Conservation (phyloP, 2,113 vertebrate species). For the Oncorhynchus clarkii region DNA sequence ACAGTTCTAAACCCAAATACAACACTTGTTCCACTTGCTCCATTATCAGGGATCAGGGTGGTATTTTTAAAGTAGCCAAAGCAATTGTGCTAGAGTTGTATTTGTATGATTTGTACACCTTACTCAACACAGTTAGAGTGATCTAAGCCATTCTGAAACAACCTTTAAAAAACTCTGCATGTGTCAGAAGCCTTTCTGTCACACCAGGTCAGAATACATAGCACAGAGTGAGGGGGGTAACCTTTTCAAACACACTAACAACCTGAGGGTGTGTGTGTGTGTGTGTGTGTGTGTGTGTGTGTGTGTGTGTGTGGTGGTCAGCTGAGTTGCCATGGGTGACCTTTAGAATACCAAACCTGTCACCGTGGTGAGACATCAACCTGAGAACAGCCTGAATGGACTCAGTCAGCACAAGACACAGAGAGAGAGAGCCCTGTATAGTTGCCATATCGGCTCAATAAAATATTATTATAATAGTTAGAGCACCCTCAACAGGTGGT, state of each 20-base stretch:
- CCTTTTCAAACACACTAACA: conserved; percentile 68
- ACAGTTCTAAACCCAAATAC: too few relatives aligned
- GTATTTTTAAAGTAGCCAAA: too few relatives aligned
- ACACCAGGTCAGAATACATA: conserved; percentile 53
- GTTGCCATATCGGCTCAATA: too few relatives aligned
- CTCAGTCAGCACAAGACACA: conserved; percentile 32
- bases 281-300: too few relatives aligned
- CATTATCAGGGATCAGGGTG: too few relatives aligned
- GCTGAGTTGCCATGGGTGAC: conserved; percentile 70
- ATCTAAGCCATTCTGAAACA: too few relatives aligned
- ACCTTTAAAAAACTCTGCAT: neutral
- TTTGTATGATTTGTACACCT: too few relatives aligned
- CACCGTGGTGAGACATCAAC: conserved; percentile 71
- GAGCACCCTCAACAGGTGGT: too few relatives aligned
- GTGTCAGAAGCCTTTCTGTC: conserved; percentile 32
- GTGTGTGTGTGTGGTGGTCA: conserved; percentile 58
- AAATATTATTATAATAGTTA: too few relatives aligned
- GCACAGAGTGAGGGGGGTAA: conserved; percentile 55
- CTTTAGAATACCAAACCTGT: conserved; percentile 76
- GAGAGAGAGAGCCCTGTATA: neutral
- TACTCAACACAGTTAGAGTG: too few relatives aligned
- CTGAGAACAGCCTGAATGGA: conserved; percentile 47
- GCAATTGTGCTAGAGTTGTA: too few relatives aligned
- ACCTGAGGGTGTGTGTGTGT: conserved; percentile 42
- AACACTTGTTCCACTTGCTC: too few relatives aligned